A percentile compares a stretch with the other conserved stretches of the same genome.
These are phyloP conservation scores for Cynodonichthys magdalenae DNA, from an alignment of 2,797 vertebrate species.

Conservation along the genomic window DNA sequence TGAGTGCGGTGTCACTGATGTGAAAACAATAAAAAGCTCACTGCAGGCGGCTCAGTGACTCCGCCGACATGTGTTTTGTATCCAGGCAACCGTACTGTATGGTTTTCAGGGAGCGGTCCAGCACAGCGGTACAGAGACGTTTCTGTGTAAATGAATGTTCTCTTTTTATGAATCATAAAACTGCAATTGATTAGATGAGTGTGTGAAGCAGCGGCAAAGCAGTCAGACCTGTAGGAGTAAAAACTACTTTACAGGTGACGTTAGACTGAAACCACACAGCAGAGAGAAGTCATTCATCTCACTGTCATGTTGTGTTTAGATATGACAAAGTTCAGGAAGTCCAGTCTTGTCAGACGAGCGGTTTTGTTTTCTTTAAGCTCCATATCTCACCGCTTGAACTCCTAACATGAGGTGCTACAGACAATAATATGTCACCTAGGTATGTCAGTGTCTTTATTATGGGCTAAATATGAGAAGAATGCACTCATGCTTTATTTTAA, in stretches of 20 bases:
- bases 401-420: not conserved
- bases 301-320: constrained; percentile 28
- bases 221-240: constrained; percentile 15
- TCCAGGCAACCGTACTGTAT: constrained; percentile 58
- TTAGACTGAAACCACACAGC: constrained; percentile 46
- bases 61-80: constrained; percentile 62
- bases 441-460: not conserved
- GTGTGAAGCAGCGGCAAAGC: constrained; percentile 8
- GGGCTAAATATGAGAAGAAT: constrained; percentile 4
- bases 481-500: too few relatives aligned
- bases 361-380: not conserved
- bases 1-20: constrained; percentile 20
- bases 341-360: constrained; percentile 11
- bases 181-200: constrained; percentile 9
- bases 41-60: constrained; percentile 28
- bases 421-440: not conserved
- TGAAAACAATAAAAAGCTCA: constrained; percentile 40
- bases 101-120: constrained; percentile 40
- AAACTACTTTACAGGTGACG: constrained; percentile 42
- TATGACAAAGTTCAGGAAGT: not conserved
- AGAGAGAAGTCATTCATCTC: constrained; percentile 4
- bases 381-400: not conserved
- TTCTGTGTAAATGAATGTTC: constrained; percentile 20
- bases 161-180: constrained; percentile 7
- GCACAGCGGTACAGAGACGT: constrained; percentile 7